phyloP scores from a whole-genome alignment of 1,140 invertebrate genomes.

The Drosophila orena region DNA sequence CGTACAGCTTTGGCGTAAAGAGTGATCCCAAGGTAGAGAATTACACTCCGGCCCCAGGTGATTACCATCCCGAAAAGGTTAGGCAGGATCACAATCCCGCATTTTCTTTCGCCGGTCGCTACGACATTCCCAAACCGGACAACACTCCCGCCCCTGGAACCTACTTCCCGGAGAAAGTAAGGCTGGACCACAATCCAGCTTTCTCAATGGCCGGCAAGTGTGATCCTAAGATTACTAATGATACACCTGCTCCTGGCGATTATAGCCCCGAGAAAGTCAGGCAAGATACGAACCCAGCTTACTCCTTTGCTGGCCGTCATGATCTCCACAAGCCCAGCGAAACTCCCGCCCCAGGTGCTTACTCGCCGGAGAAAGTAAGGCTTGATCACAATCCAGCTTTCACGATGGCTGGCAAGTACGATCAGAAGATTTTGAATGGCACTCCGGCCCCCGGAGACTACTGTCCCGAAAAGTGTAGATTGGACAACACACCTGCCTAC shows the following conservation, averaged over 20 bases:
- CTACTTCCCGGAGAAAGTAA: constrained; percentile 87
- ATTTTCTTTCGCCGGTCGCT: constrained; percentile 86
- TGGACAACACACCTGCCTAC: constrained; percentile 86
- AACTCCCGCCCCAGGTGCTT: constrained; percentile 90
- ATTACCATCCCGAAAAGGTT: constrained; percentile 87
- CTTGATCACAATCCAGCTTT: constrained; percentile 87
- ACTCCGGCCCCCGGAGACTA: constrained; percentile 90
- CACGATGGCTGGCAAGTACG: constrained; percentile 87
- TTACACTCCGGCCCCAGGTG: constrained; percentile 88
- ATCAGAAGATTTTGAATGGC: constrained; percentile 86
- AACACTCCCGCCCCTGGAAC: constrained; percentile 84
- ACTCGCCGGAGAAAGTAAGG: constrained; percentile 90
- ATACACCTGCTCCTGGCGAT: constrained; percentile 86
- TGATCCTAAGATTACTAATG: constrained; percentile 87
- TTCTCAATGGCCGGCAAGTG: constrained; percentile 86
- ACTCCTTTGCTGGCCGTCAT: constrained; percentile 85
- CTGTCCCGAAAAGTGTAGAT: constrained; percentile 90
- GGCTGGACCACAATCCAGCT: constrained; percentile 87
- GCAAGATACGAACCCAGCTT: constrained; percentile 86
- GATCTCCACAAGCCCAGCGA: constrained; percentile 87
- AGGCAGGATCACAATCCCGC: constrained; percentile 69
- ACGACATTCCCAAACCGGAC: constrained; percentile 85
- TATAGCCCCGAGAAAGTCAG: constrained; percentile 88
- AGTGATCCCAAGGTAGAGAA: constrained; percentile 85
- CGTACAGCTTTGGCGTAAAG: constrained; percentile 86